phyloP scores from a whole-genome alignment of 2,113 vertebrate genomes.

The Rhinoderma darwinii region DNA sequence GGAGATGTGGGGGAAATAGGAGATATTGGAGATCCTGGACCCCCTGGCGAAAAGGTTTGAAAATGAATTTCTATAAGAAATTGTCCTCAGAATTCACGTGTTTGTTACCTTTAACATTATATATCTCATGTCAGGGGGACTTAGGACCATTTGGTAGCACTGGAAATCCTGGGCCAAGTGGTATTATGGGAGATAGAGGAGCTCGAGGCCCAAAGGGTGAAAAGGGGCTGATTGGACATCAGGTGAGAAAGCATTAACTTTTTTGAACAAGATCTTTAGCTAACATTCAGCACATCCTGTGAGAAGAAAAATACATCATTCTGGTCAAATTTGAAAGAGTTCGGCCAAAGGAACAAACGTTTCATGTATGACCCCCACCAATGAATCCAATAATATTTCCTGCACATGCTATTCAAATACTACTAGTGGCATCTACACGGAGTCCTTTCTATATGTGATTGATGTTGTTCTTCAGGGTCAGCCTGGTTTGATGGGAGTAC shows the following conservation, averaged over 20 bases:
- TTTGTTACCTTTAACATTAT: background rate
- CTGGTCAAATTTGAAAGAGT: background rate
- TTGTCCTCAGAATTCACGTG: background rate
- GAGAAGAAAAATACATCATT: background rate
- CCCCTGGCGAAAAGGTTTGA: constrained; percentile 77
- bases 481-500: constrained; percentile 73
- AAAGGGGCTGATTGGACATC: constrained; percentile 77
- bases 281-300: background rate
- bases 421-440: background rate
- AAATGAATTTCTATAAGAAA: background rate
- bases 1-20: constrained; percentile 71
- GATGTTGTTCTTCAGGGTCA: constrained; percentile 74
- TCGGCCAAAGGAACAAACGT: background rate
- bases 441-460: background rate
- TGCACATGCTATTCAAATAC: background rate
- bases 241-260: constrained; percentile 68
- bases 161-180: constrained; percentile 77
- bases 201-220: constrained; percentile 76
- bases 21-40: constrained; percentile 74
- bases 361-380: too few relatives aligned
- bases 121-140: constrained; percentile 71
- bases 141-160: constrained; percentile 74
- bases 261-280: background rate
- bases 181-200: constrained; percentile 72
- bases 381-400: background rate